Evolutionary conservation across 2,113 vertebrate species (phyloP).

Genomic region (Xenotilapia leptura): DNA sequence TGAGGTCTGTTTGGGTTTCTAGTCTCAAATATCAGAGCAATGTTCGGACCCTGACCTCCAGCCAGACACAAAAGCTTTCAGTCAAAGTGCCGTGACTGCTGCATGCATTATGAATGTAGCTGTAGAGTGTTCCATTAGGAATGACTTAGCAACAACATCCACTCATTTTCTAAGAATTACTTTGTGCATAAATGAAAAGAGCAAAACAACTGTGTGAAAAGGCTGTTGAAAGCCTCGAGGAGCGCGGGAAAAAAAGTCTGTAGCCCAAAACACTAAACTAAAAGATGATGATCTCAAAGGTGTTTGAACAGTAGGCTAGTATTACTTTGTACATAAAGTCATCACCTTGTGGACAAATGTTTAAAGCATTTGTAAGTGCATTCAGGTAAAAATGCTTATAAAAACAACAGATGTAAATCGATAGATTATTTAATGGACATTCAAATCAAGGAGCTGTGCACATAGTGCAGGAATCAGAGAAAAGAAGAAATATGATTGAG

Average conservation of each 20-base stretch:
- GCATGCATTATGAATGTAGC: constrained; percentile 43
- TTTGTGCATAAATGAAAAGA: neutral
- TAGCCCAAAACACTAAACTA: neutral
- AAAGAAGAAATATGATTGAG: neutral
- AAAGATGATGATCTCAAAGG: neutral
- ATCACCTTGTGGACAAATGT: neutral
- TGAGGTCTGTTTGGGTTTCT: neutral
- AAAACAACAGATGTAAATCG: neutral
- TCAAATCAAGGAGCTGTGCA: neutral
- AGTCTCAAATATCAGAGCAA: neutral
- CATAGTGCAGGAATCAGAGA: neutral
- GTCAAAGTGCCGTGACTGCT: neutral
- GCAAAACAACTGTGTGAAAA: neutral
- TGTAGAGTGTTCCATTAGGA: constrained; percentile 18
- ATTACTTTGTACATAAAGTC: neutral
- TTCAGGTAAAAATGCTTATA: neutral
- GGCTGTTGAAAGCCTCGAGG: neutral
- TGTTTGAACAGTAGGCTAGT: neutral
- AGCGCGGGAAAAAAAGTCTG: neutral
- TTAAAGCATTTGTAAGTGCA: neutral
- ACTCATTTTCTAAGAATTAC: constrained; percentile 15
- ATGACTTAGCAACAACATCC: constrained; percentile 25
- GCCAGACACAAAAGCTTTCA: constrained; percentile 29
- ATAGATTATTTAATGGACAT: neutral
- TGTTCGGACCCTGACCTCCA: constrained; percentile 12